These are phyloP conservation scores for Temnothorax ravouxi DNA, from an alignment of 2,888 invertebrate genomes.

Conservation along the genomic window DNA sequence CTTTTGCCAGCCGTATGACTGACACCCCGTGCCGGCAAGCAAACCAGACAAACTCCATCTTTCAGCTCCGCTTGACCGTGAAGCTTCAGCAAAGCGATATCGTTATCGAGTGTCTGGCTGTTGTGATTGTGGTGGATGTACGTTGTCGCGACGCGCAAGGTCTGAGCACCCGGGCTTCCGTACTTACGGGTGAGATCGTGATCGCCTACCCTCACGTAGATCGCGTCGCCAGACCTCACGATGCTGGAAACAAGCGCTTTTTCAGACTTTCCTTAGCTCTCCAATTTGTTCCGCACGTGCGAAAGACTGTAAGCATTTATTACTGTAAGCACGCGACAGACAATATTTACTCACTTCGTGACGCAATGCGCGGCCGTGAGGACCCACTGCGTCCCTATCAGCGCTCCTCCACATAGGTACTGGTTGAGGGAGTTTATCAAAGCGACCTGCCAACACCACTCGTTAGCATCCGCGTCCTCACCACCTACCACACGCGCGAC, in stretches of 20 bases:
- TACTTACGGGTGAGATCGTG: conserved; percentile 96
- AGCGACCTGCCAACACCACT: conserved; percentile 98
- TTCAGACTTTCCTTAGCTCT: conserved; percentile 2
- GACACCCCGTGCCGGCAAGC: conserved; percentile 95
- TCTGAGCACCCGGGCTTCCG: conserved; percentile 96
- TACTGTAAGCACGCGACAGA: background rate
- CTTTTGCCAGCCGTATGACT: conserved; percentile 96
- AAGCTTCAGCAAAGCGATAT: conserved; percentile 96
- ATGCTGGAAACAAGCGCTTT: conserved; percentile 88
- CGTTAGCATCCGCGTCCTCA: conserved; percentile 95
- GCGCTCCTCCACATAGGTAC: conserved; percentile 96
- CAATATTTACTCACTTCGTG: conserved; percentile 91
- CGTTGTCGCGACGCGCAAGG: conserved; percentile 95
- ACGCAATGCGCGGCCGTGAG: conserved; percentile 97
- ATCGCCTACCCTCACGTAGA: conserved; percentile 97
- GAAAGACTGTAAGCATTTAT: background rate
- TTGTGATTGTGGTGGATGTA: conserved; percentile 99
- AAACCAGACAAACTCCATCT: conserved; percentile 95
- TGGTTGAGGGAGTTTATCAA: conserved; percentile 97
- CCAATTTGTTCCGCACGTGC: background rate
- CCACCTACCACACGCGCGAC: conserved; percentile 93
- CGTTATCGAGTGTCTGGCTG: conserved; percentile 97
- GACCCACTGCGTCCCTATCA: conserved; percentile 98
- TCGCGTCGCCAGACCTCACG: conserved; percentile 97
- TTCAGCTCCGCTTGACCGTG: conserved; percentile 95